phyloP scores from a whole-genome alignment of 1,140 invertebrate genomes.

The Cherax quadricarinatus region DNA sequence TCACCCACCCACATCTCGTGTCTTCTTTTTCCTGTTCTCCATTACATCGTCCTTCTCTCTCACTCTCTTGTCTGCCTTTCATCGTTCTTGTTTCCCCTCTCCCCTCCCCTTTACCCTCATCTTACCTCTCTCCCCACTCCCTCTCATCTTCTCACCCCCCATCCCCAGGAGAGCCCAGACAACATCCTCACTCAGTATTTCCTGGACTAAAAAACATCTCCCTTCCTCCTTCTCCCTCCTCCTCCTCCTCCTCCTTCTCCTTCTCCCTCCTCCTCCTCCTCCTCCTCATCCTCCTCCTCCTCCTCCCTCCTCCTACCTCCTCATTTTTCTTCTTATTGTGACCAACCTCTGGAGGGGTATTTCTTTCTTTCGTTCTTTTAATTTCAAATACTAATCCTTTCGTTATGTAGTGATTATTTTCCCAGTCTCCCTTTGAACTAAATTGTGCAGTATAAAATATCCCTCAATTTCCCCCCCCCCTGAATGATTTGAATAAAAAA shows the following conservation, averaged over 20 bases:
- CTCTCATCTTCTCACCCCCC: neutral
- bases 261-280: neutral
- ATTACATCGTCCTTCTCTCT: conserved; percentile 33
- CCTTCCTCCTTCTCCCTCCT: neutral
- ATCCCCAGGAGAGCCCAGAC: conserved; percentile 23
- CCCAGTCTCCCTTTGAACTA: neutral
- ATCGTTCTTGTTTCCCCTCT: too few relatives aligned
- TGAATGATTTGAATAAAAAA: neutral
- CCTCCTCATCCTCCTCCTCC: neutral
- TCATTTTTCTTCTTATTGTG: neutral
- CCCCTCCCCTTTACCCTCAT: neutral
- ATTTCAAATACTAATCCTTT: neutral
- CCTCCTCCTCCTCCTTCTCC: neutral
- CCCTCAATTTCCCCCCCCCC: too few relatives aligned
- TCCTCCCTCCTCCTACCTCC: too few relatives aligned
- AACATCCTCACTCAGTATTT: neutral
- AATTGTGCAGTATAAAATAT: neutral
- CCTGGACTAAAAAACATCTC: neutral
- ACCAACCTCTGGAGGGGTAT: neutral
- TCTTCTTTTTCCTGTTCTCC: too few relatives aligned
- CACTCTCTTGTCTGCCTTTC: neutral
- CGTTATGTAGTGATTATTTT: neutral
- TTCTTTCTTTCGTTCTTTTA: neutral
- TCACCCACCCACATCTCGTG: too few relatives aligned
- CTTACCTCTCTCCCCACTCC: too few relatives aligned